Percentiles rank a stretch among this genome's conserved stretches.
Evolutionary conservation across 2,888 invertebrate species (phyloP).

Genomic region (Orchestes rusci): DNA sequence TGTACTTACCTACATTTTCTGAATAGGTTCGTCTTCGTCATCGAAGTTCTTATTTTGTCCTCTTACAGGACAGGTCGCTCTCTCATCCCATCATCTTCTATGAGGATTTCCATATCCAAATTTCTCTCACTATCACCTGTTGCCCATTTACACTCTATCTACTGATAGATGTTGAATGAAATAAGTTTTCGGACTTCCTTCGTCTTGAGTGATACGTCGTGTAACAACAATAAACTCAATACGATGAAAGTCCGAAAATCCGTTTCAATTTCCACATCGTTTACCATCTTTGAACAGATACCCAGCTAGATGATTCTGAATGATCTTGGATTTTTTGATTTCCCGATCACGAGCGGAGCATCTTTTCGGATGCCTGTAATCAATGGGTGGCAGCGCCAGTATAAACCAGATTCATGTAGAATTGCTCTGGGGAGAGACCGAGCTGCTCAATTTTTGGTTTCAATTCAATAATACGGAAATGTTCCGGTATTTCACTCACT

Average conservation of each 20-base stretch:
- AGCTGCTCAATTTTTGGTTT: slow-evolving; percentile 21
- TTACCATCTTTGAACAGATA: slow-evolving; percentile 15
- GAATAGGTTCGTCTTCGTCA: slow-evolving; percentile 7
- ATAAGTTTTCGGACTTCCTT: too few relatives aligned
- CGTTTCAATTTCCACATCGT: slow-evolving; percentile 17
- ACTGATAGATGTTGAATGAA: too few relatives aligned
- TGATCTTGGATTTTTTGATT: slow-evolving; percentile 18
- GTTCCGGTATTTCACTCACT: slow-evolving; percentile 22
- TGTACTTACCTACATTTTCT: too few relatives aligned
- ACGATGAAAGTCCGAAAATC: too few relatives aligned
- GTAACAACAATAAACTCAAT: too few relatives aligned
- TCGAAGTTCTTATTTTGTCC: slow-evolving; percentile 8
- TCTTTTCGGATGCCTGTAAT: slow-evolving; percentile 13
- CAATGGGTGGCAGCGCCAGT: slow-evolving; percentile 11
- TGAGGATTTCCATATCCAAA: slow-evolving; percentile 5
- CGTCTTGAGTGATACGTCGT: too few relatives aligned
- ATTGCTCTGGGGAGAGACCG: slow-evolving; percentile 12
- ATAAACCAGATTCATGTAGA: slow-evolving; percentile 18
- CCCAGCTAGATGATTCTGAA: slow-evolving; percentile 12
- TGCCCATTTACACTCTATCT: too few relatives aligned
- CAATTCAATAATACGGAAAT: slow-evolving; percentile 29
- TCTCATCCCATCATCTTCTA: slow-evolving; percentile 8
- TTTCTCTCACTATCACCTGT: slow-evolving; percentile 5
- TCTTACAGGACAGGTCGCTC: slow-evolving; percentile 3
- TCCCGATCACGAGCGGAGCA: slow-evolving; percentile 16